These are phyloP conservation scores for Drosophila carrolli DNA, from an alignment of 1,140 invertebrate species.

Conservation along the genomic window DNA sequence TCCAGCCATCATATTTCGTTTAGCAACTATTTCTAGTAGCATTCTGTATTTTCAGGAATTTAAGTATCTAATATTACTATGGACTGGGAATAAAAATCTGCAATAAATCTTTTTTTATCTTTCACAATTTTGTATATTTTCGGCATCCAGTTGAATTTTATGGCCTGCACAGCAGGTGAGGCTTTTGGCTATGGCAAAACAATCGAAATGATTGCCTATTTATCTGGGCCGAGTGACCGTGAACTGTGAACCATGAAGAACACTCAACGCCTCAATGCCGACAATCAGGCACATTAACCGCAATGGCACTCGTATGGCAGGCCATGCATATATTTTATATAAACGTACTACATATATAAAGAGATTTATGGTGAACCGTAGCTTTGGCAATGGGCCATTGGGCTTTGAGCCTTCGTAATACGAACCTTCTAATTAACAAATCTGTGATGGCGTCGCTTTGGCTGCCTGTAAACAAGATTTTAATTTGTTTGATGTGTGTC, in stretches of 20 bases:
- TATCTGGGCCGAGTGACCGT: constrained; percentile 31
- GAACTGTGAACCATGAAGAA: constrained; percentile 29
- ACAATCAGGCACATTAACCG: constrained; percentile 33
- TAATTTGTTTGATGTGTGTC: constrained; percentile 57
- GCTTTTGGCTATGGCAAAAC: neutral
- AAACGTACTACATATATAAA: neutral
- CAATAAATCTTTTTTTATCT: constrained; percentile 7
- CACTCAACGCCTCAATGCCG: constrained; percentile 30
- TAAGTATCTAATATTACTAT: neutral
- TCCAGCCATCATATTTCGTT: too few species aligned
- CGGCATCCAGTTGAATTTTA: constrained; percentile 14
- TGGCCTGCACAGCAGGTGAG: constrained; percentile 17
- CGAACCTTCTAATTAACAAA: constrained; percentile 67
- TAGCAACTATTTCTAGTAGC: neutral
- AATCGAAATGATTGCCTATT: constrained; percentile 49
- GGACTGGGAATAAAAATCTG: neutral
- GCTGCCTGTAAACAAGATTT: constrained; percentile 63
- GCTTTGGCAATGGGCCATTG: constrained; percentile 24
- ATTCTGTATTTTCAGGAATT: neutral
- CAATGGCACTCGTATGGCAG: neutral
- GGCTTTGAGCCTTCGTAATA: constrained; percentile 38
- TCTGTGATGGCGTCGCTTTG: constrained; percentile 44
- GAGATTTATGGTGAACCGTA: constrained; percentile 36
- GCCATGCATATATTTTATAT: constrained; percentile 1
- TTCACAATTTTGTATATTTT: neutral